Evolutionary conservation across 2,888 invertebrate species (phyloP).

Genomic region (Thelaira solivaga): DNA sequence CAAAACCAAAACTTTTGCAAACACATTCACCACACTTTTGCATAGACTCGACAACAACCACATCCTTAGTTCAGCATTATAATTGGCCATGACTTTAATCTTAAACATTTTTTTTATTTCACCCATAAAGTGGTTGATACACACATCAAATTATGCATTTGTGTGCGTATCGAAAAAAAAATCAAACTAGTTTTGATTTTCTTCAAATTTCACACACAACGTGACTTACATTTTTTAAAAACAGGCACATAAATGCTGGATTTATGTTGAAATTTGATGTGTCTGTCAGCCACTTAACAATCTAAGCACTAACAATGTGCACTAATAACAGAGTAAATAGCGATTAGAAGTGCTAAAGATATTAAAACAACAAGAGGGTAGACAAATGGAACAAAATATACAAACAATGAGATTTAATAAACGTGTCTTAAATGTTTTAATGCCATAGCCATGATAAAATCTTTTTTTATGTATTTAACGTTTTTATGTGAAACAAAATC

Average conservation of each 20-base stretch:
- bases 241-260: no score
- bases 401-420: background rate
- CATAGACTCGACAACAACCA: background rate
- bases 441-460: no score
- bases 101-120: background rate
- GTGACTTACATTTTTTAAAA: no score
- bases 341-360: background rate
- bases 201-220: no score
- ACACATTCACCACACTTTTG: background rate
- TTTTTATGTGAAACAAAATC: background rate
- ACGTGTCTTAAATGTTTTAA: background rate
- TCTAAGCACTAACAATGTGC: background rate
- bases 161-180: no score
- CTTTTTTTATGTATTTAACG: no score
- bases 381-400: constrained; percentile 3
- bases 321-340: background rate
- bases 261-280: no score
- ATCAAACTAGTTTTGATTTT: no score
- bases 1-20: background rate
- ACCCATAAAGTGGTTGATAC: no score
- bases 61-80: constrained; percentile 18
- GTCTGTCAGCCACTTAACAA: no score
- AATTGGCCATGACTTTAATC: constrained; percentile 28
- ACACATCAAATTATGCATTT: no score
- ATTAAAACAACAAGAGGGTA: background rate